A percentile compares a stretch with the other conserved stretches of the same genome.
Evolutionary conservation across 2,888 invertebrate genomes (phyloP).

Genomic region (Selenia dentaria): DNA sequence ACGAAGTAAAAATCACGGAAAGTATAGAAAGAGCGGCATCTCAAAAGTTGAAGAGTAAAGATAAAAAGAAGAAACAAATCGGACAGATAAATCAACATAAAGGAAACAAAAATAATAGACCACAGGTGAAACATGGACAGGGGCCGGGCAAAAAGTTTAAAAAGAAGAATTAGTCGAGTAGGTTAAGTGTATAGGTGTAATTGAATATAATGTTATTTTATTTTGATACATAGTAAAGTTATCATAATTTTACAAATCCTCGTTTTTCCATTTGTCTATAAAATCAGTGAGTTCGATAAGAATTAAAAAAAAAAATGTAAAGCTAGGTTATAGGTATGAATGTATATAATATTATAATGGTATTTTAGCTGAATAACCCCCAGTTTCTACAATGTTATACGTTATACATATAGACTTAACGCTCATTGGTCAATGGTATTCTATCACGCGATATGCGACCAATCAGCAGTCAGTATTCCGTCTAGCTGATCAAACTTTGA

Average conservation of each 20-base stretch:
- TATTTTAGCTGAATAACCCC: too few species aligned
- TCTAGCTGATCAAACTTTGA: too few species aligned
- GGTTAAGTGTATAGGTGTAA: slow-evolving; percentile 11
- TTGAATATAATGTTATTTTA: slow-evolving; percentile 25
- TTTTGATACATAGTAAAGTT: slow-evolving; percentile 37
- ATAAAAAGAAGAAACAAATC: slow-evolving; percentile 65
- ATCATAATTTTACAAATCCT: slow-evolving; percentile 21
- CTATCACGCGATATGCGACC: too few species aligned
- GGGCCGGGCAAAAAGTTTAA: slow-evolving; percentile 48
- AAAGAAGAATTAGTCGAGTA: slow-evolving; percentile 41
- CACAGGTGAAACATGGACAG: slow-evolving; percentile 32
- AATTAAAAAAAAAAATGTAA: too few species aligned
- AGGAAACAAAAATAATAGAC: slow-evolving; percentile 18
- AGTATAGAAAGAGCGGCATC: slow-evolving; percentile 54
- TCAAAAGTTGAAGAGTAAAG: slow-evolving; percentile 64
- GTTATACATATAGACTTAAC: too few species aligned
- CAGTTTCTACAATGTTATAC: too few species aligned
- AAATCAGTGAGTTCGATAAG: too few species aligned
- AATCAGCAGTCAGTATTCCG: too few species aligned
- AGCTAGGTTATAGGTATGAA: too few species aligned
- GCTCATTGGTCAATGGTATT: too few species aligned
- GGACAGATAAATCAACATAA: slow-evolving; percentile 58
- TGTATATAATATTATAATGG: too few species aligned
- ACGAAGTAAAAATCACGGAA: slow-evolving; percentile 53
- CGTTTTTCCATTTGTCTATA: too few species aligned